A percentile compares a stretch with the other conserved stretches of the same genome.
Conservation (phyloP, 92 coral and sea anemone species). For the Plumapathes pennacea region DNA sequence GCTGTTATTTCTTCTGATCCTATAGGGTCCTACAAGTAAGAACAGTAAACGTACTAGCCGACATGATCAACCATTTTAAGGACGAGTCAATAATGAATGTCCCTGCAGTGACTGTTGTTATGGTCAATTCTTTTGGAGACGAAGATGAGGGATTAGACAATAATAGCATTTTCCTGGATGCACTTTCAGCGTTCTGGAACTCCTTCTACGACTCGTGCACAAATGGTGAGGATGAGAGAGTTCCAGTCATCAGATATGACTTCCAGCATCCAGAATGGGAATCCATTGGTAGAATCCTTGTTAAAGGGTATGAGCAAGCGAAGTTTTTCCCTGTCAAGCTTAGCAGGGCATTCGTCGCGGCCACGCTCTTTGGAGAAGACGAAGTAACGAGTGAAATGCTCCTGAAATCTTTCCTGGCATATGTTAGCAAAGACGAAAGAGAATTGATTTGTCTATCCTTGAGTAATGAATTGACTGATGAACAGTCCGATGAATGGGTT, state of each 20-base stretch:
- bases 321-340: slow-evolving; percentile 32
- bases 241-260: slow-evolving; percentile 53
- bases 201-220: slow-evolving; percentile 48
- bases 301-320: slow-evolving; percentile 39
- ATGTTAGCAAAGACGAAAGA: slow-evolving; percentile 51
- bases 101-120: slow-evolving; percentile 29
- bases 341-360: slow-evolving; percentile 22
- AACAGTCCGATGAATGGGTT: slow-evolving; percentile 34
- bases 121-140: slow-evolving; percentile 62
- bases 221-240: slow-evolving; percentile 51
- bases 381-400: slow-evolving; percentile 12
- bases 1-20: slow-evolving; percentile 1
- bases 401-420: slow-evolving; percentile 31
- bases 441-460: slow-evolving; percentile 23
- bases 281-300: slow-evolving; percentile 38
- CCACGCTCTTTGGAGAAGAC: slow-evolving; percentile 36
- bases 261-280: slow-evolving; percentile 36
- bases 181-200: slow-evolving; percentile 55
- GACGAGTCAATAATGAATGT: slow-evolving; percentile 30
- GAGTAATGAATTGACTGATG: slow-evolving; percentile 16
- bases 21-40: slow-evolving; percentile 19
- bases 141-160: slow-evolving; percentile 48
- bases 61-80: slow-evolving; percentile 48
- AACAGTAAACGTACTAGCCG: slow-evolving; percentile 19
- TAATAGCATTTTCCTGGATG: slow-evolving; percentile 58